These are phyloP conservation scores for Pteronotus mesoamericanus DNA, from an alignment of 2,797 vertebrate genomes.

Conservation along the genomic window DNA sequence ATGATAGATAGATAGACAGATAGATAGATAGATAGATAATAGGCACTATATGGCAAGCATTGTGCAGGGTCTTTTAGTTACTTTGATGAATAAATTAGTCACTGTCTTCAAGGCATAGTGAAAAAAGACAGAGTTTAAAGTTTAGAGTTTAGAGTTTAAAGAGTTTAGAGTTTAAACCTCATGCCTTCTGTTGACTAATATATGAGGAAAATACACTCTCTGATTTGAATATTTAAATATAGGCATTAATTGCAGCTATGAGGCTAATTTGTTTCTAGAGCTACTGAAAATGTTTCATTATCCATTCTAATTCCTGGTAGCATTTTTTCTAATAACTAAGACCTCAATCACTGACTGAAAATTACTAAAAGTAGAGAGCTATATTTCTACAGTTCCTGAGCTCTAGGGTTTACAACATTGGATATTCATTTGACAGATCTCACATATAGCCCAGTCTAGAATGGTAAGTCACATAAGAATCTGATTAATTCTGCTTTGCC, in stretches of 20 bases:
- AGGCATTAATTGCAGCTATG: neutral
- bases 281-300: neutral
- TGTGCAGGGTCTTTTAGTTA: neutral
- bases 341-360: neutral
- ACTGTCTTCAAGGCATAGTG: neutral
- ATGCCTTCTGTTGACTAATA: neutral
- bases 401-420: neutral
- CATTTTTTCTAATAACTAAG: neutral
- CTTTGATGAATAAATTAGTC: conserved; percentile 1
- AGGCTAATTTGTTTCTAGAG: conserved; percentile 11
- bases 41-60: neutral
- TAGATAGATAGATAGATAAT: neutral
- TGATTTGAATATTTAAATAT: conserved; percentile 22
- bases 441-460: neutral
- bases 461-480: neutral
- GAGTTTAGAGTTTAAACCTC: neutral
- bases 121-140: neutral
- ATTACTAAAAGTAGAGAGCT: neutral
- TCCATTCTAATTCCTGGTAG: neutral
- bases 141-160: too few species aligned
- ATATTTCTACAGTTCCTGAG: neutral
- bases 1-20: neutral
- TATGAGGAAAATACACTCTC: neutral
- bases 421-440: neutral
- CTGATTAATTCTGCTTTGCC: neutral